Base-by-base conservation (phyloP, 2,113 vertebrate species). In the Smithornis capensis region DNA sequence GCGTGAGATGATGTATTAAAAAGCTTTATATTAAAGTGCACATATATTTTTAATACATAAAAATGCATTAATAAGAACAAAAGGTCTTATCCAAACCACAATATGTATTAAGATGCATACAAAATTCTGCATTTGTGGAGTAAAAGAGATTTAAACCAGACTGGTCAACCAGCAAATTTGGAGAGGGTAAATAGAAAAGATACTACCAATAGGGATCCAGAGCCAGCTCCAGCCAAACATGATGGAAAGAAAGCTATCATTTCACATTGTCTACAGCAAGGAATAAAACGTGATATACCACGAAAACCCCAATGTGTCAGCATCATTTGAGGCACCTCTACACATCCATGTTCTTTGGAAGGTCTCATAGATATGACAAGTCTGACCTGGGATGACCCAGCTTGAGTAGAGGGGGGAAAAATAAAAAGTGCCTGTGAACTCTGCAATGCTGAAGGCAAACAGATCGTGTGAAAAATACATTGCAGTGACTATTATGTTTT, bases 21-120 rank as follows among this genome's bases (percentile, higher is more conserved):
- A 86, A 50, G 52, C 60, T 88, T 95, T 45, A 60, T 37, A 57
- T 64, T 75, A 47, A 92, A 94, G 62, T 3, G 6, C 13, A 44
- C 6, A 0, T 85, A 8, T 29, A 88, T 64, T 92, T 85, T 68
- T 75, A 83, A 71, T 89, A 75, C 71, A 31, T 70, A 73, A 90
- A 94, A 86, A 92, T n/a, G 52, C 60, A 64, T 75, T 87, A 87
- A 62, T 83, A 92, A 87, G 88, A 90, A 94, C 40, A 75, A 90
- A 93, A 84, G 33, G 55, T 57, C 80, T 78, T 89, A 59, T 60
- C 94, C 88, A 93, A 94, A 56, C 64, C 94, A 75, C 76, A 86
- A 5, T 53, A 81, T 18, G 38, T 47, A 75, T 47, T 47, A 47
- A 22, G n/a, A n/a, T 19, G 8, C 60, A 52, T 10, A 77, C 31